These are phyloP conservation scores for Mystacornis crossleyi DNA, from an alignment of 2,113 vertebrate genomes.

Conservation along the genomic window DNA sequence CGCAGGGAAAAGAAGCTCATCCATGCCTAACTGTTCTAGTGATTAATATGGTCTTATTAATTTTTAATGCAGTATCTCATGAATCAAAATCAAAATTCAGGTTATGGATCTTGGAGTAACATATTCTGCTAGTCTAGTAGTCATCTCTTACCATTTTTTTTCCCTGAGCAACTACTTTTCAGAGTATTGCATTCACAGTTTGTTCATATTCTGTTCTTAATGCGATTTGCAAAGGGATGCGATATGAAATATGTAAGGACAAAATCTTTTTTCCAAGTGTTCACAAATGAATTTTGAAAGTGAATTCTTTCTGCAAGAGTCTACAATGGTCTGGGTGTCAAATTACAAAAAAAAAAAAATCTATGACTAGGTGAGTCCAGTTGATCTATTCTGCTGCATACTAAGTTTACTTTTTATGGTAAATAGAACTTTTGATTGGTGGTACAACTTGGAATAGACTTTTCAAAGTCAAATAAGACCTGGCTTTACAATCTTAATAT, in stretches of 20 bases:
- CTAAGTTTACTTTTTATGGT: background rate
- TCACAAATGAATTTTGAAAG: background rate
- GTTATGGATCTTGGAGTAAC: background rate
- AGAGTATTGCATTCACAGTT: background rate
- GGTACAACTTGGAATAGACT: background rate
- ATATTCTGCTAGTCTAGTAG: background rate
- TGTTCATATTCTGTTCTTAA: background rate
- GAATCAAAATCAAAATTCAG: background rate
- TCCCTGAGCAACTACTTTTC: background rate
- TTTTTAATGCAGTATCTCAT: background rate
- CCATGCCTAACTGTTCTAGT: background rate
- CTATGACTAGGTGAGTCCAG: background rate
- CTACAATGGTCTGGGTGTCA: background rate
- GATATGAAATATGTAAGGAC: background rate
- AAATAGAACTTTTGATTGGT: background rate
- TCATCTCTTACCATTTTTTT: background rate
- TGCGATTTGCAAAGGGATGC: fast-evolving
- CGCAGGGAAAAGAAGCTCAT: background rate
- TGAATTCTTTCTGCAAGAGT: background rate
- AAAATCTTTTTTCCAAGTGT: background rate
- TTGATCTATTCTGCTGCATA: background rate
- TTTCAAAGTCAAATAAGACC: background rate
- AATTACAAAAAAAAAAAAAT: background rate
- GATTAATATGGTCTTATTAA: background rate
- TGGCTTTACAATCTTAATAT: background rate